Evolutionary conservation across 30 jellyfish, hydroid and myxozoan species (phyloP).

Genomic region (Turritopsis dohrnii): DNA sequence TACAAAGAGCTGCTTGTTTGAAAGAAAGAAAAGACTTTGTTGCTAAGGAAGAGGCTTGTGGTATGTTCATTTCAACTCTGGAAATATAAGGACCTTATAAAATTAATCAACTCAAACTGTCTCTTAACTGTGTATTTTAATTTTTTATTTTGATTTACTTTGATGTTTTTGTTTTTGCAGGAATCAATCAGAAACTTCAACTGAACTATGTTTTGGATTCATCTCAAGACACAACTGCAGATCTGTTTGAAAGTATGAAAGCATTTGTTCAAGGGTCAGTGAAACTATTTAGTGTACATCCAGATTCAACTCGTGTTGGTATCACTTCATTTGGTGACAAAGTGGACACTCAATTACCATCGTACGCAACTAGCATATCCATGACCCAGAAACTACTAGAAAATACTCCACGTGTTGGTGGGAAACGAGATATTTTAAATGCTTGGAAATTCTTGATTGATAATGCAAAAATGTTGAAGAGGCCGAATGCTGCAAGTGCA

Average conservation of each 20-base stretch:
- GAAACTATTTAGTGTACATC: conserved; percentile 21
- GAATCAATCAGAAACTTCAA: neutral
- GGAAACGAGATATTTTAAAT: conserved; percentile 4
- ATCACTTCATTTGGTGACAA: conserved; percentile 16
- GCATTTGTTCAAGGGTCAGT: conserved; percentile 33
- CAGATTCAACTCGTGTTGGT: conserved; percentile 38
- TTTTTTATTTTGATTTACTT: too few relatives aligned
- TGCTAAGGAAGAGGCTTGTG: conserved; percentile 43
- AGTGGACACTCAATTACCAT: conserved; percentile 27
- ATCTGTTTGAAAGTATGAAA: conserved; percentile 39
- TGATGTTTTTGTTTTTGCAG: neutral
- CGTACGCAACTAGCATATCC: neutral
- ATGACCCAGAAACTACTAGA: neutral
- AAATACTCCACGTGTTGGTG: conserved; percentile 15
- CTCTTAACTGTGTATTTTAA: too few relatives aligned
- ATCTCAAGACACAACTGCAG: conserved; percentile 29
- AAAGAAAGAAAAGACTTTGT: conserved; percentile 7
- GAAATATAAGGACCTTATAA: too few relatives aligned
- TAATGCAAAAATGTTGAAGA: neutral
- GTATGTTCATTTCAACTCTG: conserved; percentile 31
- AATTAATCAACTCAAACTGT: too few relatives aligned
- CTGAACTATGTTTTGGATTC: conserved; percentile 38
- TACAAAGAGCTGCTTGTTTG: conserved; percentile 52
- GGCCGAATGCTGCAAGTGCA: conserved; percentile 37
- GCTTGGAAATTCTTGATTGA: neutral